Evolutionary conservation across 1,140 invertebrate species (phyloP).

Genomic region (Panonychus citri): DNA sequence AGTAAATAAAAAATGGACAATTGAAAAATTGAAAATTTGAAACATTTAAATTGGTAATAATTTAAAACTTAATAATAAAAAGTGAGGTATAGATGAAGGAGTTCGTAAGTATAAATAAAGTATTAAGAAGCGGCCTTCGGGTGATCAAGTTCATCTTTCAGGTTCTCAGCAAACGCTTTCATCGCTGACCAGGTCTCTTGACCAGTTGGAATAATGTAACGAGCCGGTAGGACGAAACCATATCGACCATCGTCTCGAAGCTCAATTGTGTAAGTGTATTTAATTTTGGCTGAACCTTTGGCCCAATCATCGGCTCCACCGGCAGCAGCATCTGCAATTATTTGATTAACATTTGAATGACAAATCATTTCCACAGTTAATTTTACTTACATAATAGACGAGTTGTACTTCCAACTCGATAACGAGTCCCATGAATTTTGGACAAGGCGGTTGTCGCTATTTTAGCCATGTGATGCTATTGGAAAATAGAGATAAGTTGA

Average conservation of each 20-base stretch:
- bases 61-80: no score
- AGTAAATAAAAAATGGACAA: no score
- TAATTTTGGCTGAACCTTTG: constrained; percentile 19
- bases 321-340: neutral
- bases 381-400: neutral
- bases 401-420: neutral
- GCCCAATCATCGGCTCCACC: constrained; percentile 24
- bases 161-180: neutral
- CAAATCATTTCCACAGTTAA: neutral
- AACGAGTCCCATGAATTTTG: neutral
- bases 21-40: no score
- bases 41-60: no score
- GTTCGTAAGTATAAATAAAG: no score
- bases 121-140: no score
- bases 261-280: constrained; percentile 25
- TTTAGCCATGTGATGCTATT: neutral
- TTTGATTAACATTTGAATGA: neutral
- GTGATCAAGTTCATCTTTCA: neutral
- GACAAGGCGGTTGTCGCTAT: neutral
- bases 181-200: constrained; percentile 1
- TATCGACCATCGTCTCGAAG: constrained; percentile 23
- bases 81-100: no score
- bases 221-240: constrained; percentile 26
- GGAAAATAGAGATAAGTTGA: neutral
- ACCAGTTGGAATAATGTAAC: constrained; percentile 19